Base-by-base conservation (phyloP, 2,888 invertebrate species). In the Stenchaetothrips biformis region DNA sequence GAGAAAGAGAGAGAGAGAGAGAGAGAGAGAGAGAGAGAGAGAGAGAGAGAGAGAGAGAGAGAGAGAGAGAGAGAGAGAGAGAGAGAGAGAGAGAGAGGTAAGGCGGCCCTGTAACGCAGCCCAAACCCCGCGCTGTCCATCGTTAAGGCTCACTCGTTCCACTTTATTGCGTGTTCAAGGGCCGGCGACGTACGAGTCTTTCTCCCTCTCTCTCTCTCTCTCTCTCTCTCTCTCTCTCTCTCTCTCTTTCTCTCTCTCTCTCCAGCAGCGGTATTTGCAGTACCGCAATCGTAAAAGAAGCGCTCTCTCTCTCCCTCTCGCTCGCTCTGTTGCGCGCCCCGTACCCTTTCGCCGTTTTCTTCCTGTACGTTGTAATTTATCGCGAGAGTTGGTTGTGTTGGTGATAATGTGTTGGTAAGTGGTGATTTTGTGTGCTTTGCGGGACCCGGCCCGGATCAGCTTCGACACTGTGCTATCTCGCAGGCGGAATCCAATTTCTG, bases 391-490 rank as follows among this genome's bases (percentile, higher is more conserved):
- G 67, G 21, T 21, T 74, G 67, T 74, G 67, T 74, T 74, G 67
- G 67, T 74, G 67, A 74, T 74, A 74, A 74, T 74, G 67, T 74
- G 67, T 74, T 74, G 67, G 67, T 74, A 74, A 74, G 67, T 74
- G 67, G 67, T 74, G 67, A 74, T 74, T 74, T 74, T 74, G 67
- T 74, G 67, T 74, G 67, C 67, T 74, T 74, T 74, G 67, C 67
- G 25, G 67, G 67, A 25, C 67, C 21, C 8, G 67, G 25, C 67
- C 67, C 18, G 18, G 59, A 59, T 59, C n/a, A n/a, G n/a, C n/a
- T n/a, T n/a, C 16, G 18, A 59, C 18, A 59, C 18, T 59, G 59
- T 59, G n/a, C n/a, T 59, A 59, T 59, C 16, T 59, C 59, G 53
- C n/a, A n/a, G n/a, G n/a, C n/a, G 6, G 59, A 59, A 59, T 59